A percentile compares a stretch with the other conserved stretches of the same genome.
Conservation (phyloP, 2,888 invertebrate genomes). For the Ophion obscuratus region DNA sequence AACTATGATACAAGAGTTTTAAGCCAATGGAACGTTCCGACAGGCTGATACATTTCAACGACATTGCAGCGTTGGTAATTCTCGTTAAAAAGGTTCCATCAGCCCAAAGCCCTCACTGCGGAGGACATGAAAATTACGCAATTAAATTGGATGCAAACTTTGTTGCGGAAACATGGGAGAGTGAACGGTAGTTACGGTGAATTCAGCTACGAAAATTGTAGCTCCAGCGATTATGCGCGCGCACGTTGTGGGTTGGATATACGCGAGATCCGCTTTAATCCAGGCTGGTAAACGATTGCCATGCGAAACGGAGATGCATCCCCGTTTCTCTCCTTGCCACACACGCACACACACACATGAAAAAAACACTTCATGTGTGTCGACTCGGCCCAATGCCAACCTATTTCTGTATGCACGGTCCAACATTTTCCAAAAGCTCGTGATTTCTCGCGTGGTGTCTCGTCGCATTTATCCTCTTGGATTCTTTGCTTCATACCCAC, state of each 20-base stretch:
- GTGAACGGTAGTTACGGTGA: conserved; percentile 40
- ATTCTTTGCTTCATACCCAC: conserved; percentile 32
- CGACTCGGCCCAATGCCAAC: conserved; percentile 41
- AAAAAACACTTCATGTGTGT: background rate
- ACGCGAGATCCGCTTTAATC: conserved; percentile 59
- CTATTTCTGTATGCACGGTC: conserved; percentile 19
- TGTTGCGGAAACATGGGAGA: conserved; percentile 22
- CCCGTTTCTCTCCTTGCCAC: conserved; percentile 30
- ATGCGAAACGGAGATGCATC: conserved; percentile 30
- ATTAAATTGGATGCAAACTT: conserved; percentile 30
- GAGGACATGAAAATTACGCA: background rate
- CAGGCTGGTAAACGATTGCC: conserved; percentile 61
- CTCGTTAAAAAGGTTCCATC: conserved; percentile 3
- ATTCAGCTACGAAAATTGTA: conserved; percentile 54
- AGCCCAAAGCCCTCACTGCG: background rate
- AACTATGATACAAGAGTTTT: background rate
- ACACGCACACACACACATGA: background rate
- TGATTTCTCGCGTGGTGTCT: conserved; percentile 12
- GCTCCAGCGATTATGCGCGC: conserved; percentile 49
- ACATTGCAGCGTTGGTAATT: background rate
- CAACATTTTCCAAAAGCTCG: conserved; percentile 33
- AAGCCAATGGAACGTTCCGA: background rate
- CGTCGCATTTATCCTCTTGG: conserved; percentile 20
- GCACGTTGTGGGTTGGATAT: conserved; percentile 48
- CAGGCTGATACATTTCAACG: background rate